Evolutionary conservation across 2,797 vertebrate genomes (phyloP), one percentile per base, ranked within the genome.

Genomic region (Pangasius sanitwongsei): DNA sequence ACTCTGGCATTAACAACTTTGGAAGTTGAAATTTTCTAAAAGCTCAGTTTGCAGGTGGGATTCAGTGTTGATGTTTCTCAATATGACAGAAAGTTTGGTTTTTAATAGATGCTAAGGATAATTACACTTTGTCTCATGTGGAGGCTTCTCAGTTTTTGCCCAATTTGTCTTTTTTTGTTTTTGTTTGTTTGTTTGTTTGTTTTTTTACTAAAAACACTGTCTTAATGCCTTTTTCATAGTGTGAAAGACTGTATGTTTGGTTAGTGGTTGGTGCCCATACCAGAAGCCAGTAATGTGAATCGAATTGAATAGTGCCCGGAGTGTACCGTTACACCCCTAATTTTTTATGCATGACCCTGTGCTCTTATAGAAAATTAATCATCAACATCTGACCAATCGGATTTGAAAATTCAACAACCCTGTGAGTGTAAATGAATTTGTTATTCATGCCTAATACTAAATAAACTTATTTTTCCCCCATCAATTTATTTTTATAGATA

Each of bases 401-500:
- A 34, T 81, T 81, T 1, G 0, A 59, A 57, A 8, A 18, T 18
- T 48, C 2, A 48, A 11, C 1, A 18, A 12, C 3, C 23, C 12
- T 50, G 23, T 48, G n/a, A 11, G 34, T 25, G 4, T 59, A 13
- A 81, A 59, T 81, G 8, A 81, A 4, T 63, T 63, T 48, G 41
- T n/a, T 84, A 11, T 50, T 50, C 1, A 50, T 53, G 63, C 16
- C 44, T 53, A 34, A 53, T 69, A 15, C 28, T 31, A 48, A 67
- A 65, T 28, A 34, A 34, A 5, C 9, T 0, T 69, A 53, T 67
- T 5, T 61, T 70, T 70, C 13, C 28, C 65, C 55, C 5, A 44
- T 80, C 18, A 25, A 12, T 50, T 65, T 44, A 18, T 84, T 77
- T 84, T 31, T 44, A 7, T 55, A 88, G 88, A 78, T 67, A 25